These are phyloP conservation scores for Heliconius eleuchia DNA, from an alignment of 1,140 invertebrate genomes.

Conservation along the genomic window DNA sequence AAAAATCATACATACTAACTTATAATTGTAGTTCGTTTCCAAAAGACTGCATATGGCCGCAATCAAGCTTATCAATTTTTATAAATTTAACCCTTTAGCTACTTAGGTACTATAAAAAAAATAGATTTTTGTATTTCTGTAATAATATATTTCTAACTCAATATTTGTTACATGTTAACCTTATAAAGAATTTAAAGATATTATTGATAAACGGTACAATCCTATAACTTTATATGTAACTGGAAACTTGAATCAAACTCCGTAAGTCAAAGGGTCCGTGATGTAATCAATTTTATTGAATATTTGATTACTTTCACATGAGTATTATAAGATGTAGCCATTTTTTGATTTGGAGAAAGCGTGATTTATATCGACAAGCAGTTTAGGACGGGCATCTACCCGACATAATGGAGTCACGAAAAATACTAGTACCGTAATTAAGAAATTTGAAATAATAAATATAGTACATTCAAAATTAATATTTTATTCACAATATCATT, in stretches of 20 bases:
- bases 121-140: no score
- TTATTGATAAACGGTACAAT: not conserved
- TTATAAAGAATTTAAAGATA: no score
- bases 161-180: not conserved
- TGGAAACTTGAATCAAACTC: not conserved
- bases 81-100: no score
- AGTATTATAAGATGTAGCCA: not conserved
- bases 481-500: not conserved
- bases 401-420: constrained; percentile 7
- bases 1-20: no score
- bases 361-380: constrained; percentile 8
- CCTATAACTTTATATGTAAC: not conserved
- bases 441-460: not conserved
- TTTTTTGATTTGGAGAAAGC: constrained; percentile 13
- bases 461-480: not conserved
- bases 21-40: no score
- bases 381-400: constrained; percentile 8
- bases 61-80: no score
- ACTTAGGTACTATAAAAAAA: no score
- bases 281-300: constrained; percentile 4
- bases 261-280: not conserved
- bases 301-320: constrained; percentile 2
- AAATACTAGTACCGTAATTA: not conserved
- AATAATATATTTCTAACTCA: no score
- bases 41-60: no score